Conservation (phyloP, 2,797 vertebrate species). For the Falco berigora region DNA sequence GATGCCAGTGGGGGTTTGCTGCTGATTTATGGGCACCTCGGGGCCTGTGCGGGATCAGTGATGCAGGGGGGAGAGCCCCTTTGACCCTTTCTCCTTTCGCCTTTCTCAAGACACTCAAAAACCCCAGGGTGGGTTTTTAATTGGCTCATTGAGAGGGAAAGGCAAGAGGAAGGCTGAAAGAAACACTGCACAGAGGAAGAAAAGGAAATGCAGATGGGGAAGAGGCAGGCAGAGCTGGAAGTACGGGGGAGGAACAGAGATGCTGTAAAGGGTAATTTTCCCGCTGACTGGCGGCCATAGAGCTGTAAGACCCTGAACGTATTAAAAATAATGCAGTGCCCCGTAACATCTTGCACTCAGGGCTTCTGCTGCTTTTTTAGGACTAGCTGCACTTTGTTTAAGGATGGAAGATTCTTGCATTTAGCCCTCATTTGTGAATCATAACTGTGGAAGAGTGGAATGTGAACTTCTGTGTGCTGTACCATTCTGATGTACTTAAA, state of each 20-base stretch:
- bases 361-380: slow-evolving; percentile 3
- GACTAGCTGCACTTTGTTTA: neutral
- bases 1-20: neutral
- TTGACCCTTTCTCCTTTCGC: too few species aligned
- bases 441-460: neutral
- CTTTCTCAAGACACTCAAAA: neutral
- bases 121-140: neutral
- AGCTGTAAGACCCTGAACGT: neutral
- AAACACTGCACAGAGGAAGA: accelerated
- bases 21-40: neutral
- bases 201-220: neutral
- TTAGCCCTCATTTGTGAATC: neutral
- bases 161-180: neutral
- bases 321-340: neutral
- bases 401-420: neutral
- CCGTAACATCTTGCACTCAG: neutral
- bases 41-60: accelerated
- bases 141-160: neutral
- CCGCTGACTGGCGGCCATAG: accelerated
- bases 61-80: neutral
- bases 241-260: neutral
- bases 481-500: neutral
- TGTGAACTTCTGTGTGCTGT: neutral
- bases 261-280: neutral
- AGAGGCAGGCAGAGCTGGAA: neutral